Base-by-base conservation (phyloP, 1,140 invertebrate genomes). In the Diachasmimorpha longicaudata region DNA sequence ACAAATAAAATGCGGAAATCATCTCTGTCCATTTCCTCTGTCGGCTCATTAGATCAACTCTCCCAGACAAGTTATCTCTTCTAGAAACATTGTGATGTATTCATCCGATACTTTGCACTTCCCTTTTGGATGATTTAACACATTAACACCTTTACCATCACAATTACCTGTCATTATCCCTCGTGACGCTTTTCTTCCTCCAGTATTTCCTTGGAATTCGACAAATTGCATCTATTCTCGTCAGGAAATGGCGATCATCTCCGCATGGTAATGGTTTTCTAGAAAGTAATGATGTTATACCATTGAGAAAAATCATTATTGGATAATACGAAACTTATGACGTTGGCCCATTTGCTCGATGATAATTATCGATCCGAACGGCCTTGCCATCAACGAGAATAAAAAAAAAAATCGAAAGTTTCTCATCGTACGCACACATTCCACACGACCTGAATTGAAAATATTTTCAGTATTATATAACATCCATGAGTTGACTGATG, bases 1-100 rank as follows among this genome's bases (percentile, higher is more conserved):
- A 13, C 31, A 70, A 75, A 70, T 70, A 70, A 80, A 84, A 83
- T 70, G 81, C 84, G 84, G 81, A 86, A 86, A 72, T 71, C 79
- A 78, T 79, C 78, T 78, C 78, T 79, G 23, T 77, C 68, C 66
- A 75, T 70, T 75, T 75, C 66, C 74, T 70, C 69, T 46, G 66
- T 70, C 55, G 67, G 25, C 74, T 70, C 67, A 70, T 70, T 70
- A 70, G 63, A 52, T 75, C 23, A 48, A 63, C 58, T 55, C 48
- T 55, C 48, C 6, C 1, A 25, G 23, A 25, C 25, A 16, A 48
- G 42, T 67, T 74, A 23, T 44, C 42, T 16, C 21, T 74, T 16
- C 11, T 42, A 46, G 21, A 11, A 44, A 11, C 9, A 71, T 23
- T 21, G 16, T 16, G 23, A 16, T 11, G n/a, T 31, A 31, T 36